Base-by-base conservation (phyloP, 2,113 vertebrate genomes). In the Mohoua ochrocephala region DNA sequence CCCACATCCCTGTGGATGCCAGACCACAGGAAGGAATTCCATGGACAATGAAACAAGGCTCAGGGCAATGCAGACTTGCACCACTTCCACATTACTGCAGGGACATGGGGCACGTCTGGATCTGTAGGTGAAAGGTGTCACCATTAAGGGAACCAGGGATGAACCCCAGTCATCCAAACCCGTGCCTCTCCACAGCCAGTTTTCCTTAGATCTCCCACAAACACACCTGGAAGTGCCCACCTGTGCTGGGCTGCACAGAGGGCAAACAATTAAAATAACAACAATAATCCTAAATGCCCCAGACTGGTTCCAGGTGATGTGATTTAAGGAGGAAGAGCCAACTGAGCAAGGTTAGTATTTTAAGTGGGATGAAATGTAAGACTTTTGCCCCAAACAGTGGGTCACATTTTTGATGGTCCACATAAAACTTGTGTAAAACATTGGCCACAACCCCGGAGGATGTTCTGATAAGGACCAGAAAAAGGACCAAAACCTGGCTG, bases 31-130 rank as follows among this genome's bases (percentile, higher is more conserved):
- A 18, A 33, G 19, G 6, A n/a, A 20, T 9, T 33, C 53, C 9
- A 2, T 0, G 3, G 1, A 3, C 10, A 23, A 7, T 3, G 7
- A 37, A 61, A 11, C 0, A 6, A 16, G 13, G 73, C 63, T 39
- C 42, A 6, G 28, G 73, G 54, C 27, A 47, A 14, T 0, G 8
- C 69, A 33, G n/a, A 4, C 15, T 7, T 1, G 9, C 16, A 15
- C 11, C 5, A 37, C 11, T 17, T 3, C 78, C 20, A 0, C 0
- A 2, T 6, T 1, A 6, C 0, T 2, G 30, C 23, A 39, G 0
- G 2, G 49, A 35, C 9, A 23, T 1, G 0, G 47, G 22, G 27
- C 49, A 39, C 63, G 23, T 7, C 22, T 5, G 87, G 33, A 24
- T 5, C 23, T 28, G 68, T 6, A 39, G 33, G 49, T 9, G 39